Conservation (phyloP, 2,888 invertebrate species). For the Nomada lathburiana region DNA sequence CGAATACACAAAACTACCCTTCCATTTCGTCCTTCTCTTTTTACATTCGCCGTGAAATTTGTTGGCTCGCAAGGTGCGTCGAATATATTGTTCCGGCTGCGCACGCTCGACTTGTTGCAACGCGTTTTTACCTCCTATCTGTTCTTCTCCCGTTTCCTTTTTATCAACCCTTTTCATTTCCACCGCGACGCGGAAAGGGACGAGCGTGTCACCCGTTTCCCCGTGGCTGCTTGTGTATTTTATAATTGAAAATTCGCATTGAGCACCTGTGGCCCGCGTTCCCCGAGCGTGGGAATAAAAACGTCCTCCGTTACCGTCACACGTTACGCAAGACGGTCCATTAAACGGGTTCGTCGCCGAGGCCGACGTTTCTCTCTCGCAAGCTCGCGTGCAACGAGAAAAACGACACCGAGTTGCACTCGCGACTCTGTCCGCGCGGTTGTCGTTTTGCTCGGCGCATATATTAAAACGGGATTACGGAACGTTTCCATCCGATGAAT, state of each 20-base stretch:
- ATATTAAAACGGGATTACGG: constrained; percentile 17
- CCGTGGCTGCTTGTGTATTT: neutral
- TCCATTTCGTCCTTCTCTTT: neutral
- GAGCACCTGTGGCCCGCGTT: constrained; percentile 13
- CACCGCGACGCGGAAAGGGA: neutral
- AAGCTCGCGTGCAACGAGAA: neutral
- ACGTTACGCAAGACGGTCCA: constrained; percentile 38
- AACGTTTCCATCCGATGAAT: neutral
- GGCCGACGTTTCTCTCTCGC: neutral
- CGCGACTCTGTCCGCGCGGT: neutral
- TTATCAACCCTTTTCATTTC: neutral
- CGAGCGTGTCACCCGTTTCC: neutral
- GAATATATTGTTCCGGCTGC: neutral
- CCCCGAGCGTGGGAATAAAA: constrained; percentile 21
- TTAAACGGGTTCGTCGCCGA: constrained; percentile 42
- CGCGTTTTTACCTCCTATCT: constrained; percentile 2
- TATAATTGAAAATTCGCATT: constrained; percentile 44
- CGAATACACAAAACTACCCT: neutral
- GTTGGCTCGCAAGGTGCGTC: neutral
- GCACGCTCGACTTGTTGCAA: constrained; percentile 14
- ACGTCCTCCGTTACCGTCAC: neutral
- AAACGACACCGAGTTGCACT: neutral
- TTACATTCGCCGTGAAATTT: neutral
- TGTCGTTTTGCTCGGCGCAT: neutral
- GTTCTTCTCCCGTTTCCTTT: neutral